Percentiles rank a stretch among this genome's conserved stretches.
These are phyloP conservation scores for Tinea trinotella DNA, from an alignment of 2,888 invertebrate genomes.

Conservation along the genomic window DNA sequence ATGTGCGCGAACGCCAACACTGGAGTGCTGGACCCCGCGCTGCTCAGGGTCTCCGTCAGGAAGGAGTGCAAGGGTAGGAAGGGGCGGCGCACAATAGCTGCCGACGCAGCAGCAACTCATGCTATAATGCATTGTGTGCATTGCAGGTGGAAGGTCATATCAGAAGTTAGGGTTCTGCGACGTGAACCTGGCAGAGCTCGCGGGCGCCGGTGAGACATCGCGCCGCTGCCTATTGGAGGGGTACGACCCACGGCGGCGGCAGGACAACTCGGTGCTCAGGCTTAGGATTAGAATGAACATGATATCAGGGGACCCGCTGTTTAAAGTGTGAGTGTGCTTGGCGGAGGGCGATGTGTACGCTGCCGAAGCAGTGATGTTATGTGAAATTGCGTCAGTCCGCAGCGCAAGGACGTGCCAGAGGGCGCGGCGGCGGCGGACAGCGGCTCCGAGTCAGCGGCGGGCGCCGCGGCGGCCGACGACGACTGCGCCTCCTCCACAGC, in stretches of 20 bases:
- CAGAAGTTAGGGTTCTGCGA: conserved; percentile 98
- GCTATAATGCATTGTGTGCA: not conserved
- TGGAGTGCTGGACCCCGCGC: conserved; percentile 94
- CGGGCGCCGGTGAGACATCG: conserved; percentile 90
- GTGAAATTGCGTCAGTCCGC: conserved; percentile 41
- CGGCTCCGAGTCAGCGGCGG: conserved; percentile 48
- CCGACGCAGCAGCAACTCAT: not conserved
- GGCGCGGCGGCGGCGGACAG: conserved; percentile 42
- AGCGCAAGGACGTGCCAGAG: conserved; percentile 52
- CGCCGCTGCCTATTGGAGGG: conserved; percentile 95
- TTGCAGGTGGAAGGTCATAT: conserved; percentile 81
- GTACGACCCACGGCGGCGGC: conserved; percentile 91
- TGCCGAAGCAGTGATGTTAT: no score
- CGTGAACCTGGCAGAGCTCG: conserved; percentile 96
- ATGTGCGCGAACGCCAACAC: conserved; percentile 97
- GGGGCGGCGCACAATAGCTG: no score
- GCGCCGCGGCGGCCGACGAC: conserved; percentile 50
- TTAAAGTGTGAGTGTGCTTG: conserved; percentile 93
- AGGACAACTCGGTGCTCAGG: conserved; percentile 96
- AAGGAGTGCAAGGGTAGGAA: conserved; percentile 83
- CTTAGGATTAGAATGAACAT: conserved; percentile 94
- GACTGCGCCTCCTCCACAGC: conserved; percentile 81
- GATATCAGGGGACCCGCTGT: conserved; percentile 95
- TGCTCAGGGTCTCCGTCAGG: conserved; percentile 93
- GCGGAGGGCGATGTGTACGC: conserved; percentile 9